These are phyloP conservation scores for Gymnoscelis rufifasciata DNA, from an alignment of 2,888 invertebrate genomes.

Conservation along the genomic window DNA sequence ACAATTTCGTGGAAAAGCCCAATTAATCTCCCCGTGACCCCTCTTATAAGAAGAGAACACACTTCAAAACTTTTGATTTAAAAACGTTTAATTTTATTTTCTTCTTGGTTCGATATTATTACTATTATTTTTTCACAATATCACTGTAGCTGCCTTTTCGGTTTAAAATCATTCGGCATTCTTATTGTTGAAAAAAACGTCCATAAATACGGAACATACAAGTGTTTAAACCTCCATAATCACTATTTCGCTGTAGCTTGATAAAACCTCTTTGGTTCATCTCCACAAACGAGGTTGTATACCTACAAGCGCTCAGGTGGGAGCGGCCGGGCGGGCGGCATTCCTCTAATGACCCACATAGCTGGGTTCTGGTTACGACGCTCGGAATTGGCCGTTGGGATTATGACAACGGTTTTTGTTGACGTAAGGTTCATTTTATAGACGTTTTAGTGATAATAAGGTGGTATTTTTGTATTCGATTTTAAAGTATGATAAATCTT, in stretches of 20 bases:
- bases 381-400: constrained; percentile 30
- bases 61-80: too few species aligned
- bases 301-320: constrained; percentile 49
- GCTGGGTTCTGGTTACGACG: constrained; percentile 28
- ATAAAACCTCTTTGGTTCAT: constrained; percentile 27
- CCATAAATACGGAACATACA: too few species aligned
- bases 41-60: too few species aligned
- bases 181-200: too few species aligned
- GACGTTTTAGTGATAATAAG: background rate
- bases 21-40: too few species aligned
- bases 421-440: background rate
- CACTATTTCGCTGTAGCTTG: constrained; percentile 8
- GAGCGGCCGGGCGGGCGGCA: constrained; percentile 70
- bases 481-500: background rate
- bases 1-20: too few species aligned
- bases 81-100: too few species aligned
- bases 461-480: background rate
- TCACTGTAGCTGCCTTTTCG: too few species aligned
- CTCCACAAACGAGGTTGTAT: constrained; percentile 24
- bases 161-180: too few species aligned
- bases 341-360: constrained; percentile 74
- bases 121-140: too few species aligned
- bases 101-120: too few species aligned
- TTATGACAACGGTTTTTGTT: constrained; percentile 1
- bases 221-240: constrained; percentile 10